Conservation (phyloP, 2,113 vertebrate genomes). For the Plectropomus leopardus region DNA sequence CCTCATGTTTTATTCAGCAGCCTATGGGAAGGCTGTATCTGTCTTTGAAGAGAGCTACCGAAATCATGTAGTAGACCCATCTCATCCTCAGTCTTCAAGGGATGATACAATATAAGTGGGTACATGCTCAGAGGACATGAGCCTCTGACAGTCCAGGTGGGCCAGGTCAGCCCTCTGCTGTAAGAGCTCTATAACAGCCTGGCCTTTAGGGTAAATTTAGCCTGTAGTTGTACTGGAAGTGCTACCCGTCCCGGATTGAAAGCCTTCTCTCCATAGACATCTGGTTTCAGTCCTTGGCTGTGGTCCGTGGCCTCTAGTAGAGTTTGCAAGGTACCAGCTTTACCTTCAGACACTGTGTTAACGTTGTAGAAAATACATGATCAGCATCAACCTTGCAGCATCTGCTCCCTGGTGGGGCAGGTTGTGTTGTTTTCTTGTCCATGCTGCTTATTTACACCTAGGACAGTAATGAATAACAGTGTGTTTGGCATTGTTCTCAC, state of each 20-base stretch:
- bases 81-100: conserved; percentile 70
- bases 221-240: conserved; percentile 42
- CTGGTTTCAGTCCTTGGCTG: conserved; percentile 58
- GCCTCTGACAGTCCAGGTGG: conserved; percentile 64
- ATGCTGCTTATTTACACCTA: conserved; percentile 35
- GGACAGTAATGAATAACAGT: conserved; percentile 6
- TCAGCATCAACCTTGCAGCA: conserved; percentile 52
- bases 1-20: conserved; percentile 86
- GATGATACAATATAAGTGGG: conserved; percentile 63
- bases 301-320: conserved; percentile 27
- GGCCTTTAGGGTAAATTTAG: conserved; percentile 55
- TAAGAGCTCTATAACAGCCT: conserved; percentile 16
- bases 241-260: conserved; percentile 37
- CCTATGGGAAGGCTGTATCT: conserved; percentile 73
- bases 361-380: conserved; percentile 37
- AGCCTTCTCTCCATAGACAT: conserved; percentile 56
- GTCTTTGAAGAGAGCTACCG: conserved; percentile 80
- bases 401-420: conserved; percentile 31
- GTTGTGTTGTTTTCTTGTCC: conserved; percentile 27
- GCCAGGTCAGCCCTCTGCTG: conserved; percentile 27
- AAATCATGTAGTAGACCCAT: conserved; percentile 73
- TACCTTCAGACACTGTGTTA: conserved; percentile 45
- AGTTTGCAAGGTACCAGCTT: conserved; percentile 57
- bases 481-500: neutral
- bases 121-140: conserved; percentile 57